A percentile compares a stretch with the other conserved stretches of the same genome.
Evolutionary conservation across 2,888 invertebrate genomes (phyloP).

Genomic region (Chalcis sispes): DNA sequence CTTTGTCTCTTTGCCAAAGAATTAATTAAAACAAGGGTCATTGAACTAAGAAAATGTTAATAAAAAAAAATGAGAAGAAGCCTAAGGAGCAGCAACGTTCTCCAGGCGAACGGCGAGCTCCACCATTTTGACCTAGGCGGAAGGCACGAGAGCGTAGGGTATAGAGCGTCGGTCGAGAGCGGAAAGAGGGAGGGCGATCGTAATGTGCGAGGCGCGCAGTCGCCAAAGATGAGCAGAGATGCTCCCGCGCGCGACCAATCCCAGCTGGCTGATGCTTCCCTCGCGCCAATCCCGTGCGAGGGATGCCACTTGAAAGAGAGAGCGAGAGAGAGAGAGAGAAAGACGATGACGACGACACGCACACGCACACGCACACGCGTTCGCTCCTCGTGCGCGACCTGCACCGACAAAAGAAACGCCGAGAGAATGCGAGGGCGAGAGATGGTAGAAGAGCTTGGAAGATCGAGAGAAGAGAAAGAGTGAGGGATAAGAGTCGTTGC

Average conservation of each 20-base stretch:
- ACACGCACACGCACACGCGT: background rate
- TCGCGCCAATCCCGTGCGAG: slow-evolving; percentile 69
- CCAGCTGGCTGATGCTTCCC: slow-evolving; percentile 69
- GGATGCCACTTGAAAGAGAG: slow-evolving; percentile 68
- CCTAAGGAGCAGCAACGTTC: background rate
- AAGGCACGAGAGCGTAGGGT: background rate
- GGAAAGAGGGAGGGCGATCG: slow-evolving; percentile 56
- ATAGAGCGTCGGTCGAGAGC: too few species aligned
- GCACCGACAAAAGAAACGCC: too few species aligned
- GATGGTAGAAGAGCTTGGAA: slow-evolving; percentile 22
- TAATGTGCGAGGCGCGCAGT: slow-evolving; percentile 65
- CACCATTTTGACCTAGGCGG: slow-evolving; percentile 71
- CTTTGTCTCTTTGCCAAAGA: too few species aligned
- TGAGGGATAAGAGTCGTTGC: slow-evolving; percentile 39
- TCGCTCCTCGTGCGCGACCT: too few species aligned
- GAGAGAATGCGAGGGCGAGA: slow-evolving; percentile 20
- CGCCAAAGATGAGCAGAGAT: slow-evolving; percentile 75
- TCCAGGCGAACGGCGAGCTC: background rate
- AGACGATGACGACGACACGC: slow-evolving; percentile 47
- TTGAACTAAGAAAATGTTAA: too few species aligned
- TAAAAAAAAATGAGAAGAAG: too few species aligned
- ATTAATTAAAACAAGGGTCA: too few species aligned
- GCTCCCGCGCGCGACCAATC: slow-evolving; percentile 68
- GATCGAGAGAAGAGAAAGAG: slow-evolving; percentile 46
- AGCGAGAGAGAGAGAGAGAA: slow-evolving; percentile 58